Base-by-base conservation (phyloP, 2,113 vertebrate species). In the Tyrannus savana region DNA sequence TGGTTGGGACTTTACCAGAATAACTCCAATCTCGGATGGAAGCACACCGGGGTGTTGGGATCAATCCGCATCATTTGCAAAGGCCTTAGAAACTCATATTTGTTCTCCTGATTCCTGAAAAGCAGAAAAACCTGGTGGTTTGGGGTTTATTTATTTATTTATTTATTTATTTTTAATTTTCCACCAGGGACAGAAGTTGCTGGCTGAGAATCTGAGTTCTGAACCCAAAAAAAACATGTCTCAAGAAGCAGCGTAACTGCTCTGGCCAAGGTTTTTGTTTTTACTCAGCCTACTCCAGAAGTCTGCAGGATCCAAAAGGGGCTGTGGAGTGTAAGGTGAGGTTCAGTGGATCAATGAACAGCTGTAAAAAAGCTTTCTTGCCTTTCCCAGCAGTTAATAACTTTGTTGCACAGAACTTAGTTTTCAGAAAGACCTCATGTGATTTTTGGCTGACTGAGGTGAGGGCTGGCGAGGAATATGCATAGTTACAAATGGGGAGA, bases 371-470 rank as follows among this genome's bases (percentile, higher is more conserved):
- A 95, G 63, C 80, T 92, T 95, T 93, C 69, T 72, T 87, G 88
- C 84, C 49, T 84, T 91, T 96, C 80, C 76, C 83, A 89, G 86
- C 88, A 93, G 73, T 93, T 96, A 95, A 95, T 95, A 96, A 95
- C 73, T 84, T 81, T 2, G 5, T 49, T 79, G 83, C 90, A 46
- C 73, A 82, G 79, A 82, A 86, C 41, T 49, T 68, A 39, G 62
- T 31, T 92, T 89, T 87, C 86, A 79, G 87, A 95, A 87, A 84
- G 80, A 72, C 69, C 49, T 81, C 9, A 3, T 97, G 92, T 96
- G 86, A 78, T 53, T 96, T 84, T 96, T 94, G 93, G 96, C 93
- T 90, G 92, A 39, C 47, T 60, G 83, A 86, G 33, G 56, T 56
- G 83, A 90, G 52, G 50, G 25, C 72, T 90, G 79, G 60, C 3